Evolutionary conservation across 2,797 vertebrate species (phyloP), one percentile per base, ranked within the genome.

Genomic region (Pseudopleuronectes americanus): DNA sequence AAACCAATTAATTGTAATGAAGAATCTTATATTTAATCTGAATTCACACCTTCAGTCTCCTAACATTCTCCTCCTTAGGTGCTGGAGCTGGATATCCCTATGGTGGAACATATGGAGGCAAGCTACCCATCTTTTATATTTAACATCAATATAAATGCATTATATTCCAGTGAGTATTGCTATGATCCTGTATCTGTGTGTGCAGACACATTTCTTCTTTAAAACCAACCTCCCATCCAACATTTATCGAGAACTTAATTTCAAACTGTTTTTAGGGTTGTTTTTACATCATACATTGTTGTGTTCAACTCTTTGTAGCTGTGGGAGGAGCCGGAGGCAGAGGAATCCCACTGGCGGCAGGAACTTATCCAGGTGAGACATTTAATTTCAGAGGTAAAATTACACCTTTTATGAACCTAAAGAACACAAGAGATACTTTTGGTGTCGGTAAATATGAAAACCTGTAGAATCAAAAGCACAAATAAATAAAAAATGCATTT

Each of bases 291-390:
- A 66, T 14, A 12, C 0, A 0, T 17, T 60, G 6, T 51, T 79
- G 17, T 77, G 31, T 64, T 79, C 5, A 74, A n/a, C 8, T 36
- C 24, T 78, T 53, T 76, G 45, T 69, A 84, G 79, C 26, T 76
- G 83, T 77, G 5, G 84, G 79, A 41, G 90, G 89, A 79, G 43
- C 75, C 51, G 90, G 82, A 59, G 86, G 66, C 0, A 70, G 88
- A 47, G 90, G 91, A 76, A 90, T 90, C 70, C 92, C 92, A 17
- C 85, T 92, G 75, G 64, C 79, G 68, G 84, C 76, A 67, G 91
- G 86, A 84, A 68, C 67, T 61, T 90, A 85, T 80, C 86, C 72
- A 90, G 91, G 92, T 93, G 51, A 84, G 67, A 71, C 9, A 23
- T 64, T 45, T 68, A 3, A 38, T 16, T 58, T 59, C 8, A 47